Base-by-base conservation (phyloP, 1,140 invertebrate genomes). In the Cardiocondyla obscurior region DNA sequence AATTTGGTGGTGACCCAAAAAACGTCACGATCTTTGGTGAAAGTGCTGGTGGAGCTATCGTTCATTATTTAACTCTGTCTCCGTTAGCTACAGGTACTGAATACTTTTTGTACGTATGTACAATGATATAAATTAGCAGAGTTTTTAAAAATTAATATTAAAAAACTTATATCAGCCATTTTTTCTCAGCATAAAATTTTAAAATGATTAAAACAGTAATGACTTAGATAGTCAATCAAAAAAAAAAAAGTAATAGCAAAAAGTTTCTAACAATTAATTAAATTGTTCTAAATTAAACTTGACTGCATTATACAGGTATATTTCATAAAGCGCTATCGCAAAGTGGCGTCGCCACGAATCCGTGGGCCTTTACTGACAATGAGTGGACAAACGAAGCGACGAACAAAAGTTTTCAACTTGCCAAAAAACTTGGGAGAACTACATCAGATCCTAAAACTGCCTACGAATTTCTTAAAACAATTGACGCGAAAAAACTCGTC, bases 1-100 rank as follows among this genome's bases (percentile, higher is more conserved):
- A 89, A 55, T 96, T 97, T 82, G 95, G 95, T 19, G 96, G 96
- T 0, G 95, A 96, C 89, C 93, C 95, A 0, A 88, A 95, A 39
- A 94, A 95, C 44, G 94, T 97, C 3, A 97, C 96, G 2, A 89
- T 97, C 39, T 96, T 96, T 85, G 96, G 96, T 2, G 96, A 96
- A 90, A 93, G 90, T 8, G 95, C 95, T 25, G 95, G 95, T 6
- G 93, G 91, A 4, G 93, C 92, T 4, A 94, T 93, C 2, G 94
- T 95, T 4, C 90, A 92, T 82, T 91, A 84, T 19, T 62, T 91
- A 30, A 74, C 81, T 1, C 1, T 91, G 28, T 90, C 88, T 33
- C 90, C 90, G 5, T 30, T 90, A 57, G 46, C 84, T 12, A 16
- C 88, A 67, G 91, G 91, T 92, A 79, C 8, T n/a, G n/a, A n/a